Conservation (phyloP, 2,113 vertebrate species). For the Ceuthmochares aereus region DNA sequence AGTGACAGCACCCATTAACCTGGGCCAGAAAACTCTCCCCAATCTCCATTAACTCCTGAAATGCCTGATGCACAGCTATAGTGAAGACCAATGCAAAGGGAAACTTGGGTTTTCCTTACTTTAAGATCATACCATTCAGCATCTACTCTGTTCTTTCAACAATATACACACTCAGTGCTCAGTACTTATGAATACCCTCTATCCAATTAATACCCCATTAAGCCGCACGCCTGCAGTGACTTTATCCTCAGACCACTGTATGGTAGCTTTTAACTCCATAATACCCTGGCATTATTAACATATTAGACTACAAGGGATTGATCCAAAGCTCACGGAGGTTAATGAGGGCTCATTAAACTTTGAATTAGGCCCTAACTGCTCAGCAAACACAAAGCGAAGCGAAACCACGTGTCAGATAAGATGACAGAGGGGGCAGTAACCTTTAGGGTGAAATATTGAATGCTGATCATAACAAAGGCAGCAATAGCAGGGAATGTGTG, state of each 20-base stretch:
- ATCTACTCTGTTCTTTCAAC: neutral
- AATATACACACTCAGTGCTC: slow-evolving; percentile 21
- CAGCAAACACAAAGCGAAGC: neutral
- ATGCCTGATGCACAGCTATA: neutral
- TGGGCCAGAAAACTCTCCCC: neutral
- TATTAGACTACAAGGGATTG: slow-evolving; percentile 55
- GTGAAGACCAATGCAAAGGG: neutral
- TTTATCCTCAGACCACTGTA: slow-evolving; percentile 54
- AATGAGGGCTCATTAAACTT: slow-evolving; percentile 65
- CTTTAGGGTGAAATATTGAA: neutral
- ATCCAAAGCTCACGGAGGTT: slow-evolving; percentile 42
- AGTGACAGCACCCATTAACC: neutral
- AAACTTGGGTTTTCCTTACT: neutral
- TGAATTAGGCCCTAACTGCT: slow-evolving; percentile 53
- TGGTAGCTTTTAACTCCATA: slow-evolving; percentile 64
- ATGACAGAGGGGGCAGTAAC: neutral
- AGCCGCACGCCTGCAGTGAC: neutral
- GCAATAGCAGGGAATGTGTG: neutral
- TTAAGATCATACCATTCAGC: neutral
- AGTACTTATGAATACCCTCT: slow-evolving; percentile 36
- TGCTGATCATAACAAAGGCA: neutral
- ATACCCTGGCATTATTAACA: slow-evolving; percentile 47
- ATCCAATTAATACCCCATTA: slow-evolving; percentile 60
- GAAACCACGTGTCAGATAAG: neutral
- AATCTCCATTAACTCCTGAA: neutral